Evolutionary conservation across 37 sponge, comb jelly and placozoan species (phyloP), one percentile per base, ranked within the genome.

Genomic region (Beroe ovata): DNA sequence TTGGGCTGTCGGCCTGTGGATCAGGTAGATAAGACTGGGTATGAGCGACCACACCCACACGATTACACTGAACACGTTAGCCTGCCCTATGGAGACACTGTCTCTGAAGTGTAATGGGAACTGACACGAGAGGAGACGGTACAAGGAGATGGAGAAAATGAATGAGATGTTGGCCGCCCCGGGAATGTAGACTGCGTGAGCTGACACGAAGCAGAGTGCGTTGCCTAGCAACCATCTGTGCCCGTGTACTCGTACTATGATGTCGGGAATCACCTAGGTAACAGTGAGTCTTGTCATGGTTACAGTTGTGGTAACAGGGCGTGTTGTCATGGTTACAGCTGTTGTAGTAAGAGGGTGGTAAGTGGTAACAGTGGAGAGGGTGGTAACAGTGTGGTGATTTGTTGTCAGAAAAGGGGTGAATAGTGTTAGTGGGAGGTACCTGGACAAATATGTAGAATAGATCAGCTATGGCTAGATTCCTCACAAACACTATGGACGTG

Each of bases 131-230:
- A 77, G 84, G 54, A 77, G 84, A 20, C 84, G 84, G 84, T 77
- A 77, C 54, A 77, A 54, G 84, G 84, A 77, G 84, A 77, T 77
- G 84, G 84, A 42, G 84, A 77, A 77, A 54, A 77, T 77, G 47
- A 77, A 77, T 42, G 84, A 33, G 38, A 77, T 77, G 84, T 77
- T 77, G 22, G 84, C 84, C 0, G 84, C 84, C 54, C 84, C 84
- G 0, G 84, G 84, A 54, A 77, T 77, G 84, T 77, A 77, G 84
- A 77, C 84, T 23, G 84, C 84, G 84, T 77, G 84, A 4, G 84
- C 84, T 14, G 84, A 77, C 11, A 77, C 14, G 54, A 77, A 77
- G 54, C 84, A 77, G 54, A 37, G n/a, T 2, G 54, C 14, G 41
- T 8, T 23, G 1, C 84, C 84, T 3, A 77, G 42, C 11, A 77